Percentiles rank a stretch among this genome's conserved stretches.
phyloP scores from a whole-genome alignment of 2,888 invertebrate species.

The Conistra vaccinii region DNA sequence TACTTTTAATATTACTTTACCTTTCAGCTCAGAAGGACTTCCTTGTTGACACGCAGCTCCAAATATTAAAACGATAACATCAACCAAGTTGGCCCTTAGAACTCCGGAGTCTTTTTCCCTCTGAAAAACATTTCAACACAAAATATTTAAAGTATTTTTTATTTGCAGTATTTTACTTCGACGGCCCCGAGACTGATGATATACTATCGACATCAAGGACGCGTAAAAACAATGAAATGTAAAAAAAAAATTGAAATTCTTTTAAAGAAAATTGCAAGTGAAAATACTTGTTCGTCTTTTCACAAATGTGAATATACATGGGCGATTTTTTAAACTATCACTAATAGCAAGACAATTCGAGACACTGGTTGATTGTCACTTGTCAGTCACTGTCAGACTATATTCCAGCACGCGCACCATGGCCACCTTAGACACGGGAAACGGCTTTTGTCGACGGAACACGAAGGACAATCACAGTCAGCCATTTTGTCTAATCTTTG shows the following conservation, averaged over 20 bases:
- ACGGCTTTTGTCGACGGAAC: too few species aligned
- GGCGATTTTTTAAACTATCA: background rate
- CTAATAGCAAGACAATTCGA: background rate
- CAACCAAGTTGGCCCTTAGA: slow-evolving; percentile 84
- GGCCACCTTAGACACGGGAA: too few species aligned
- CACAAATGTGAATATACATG: too few species aligned
- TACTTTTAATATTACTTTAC: slow-evolving; percentile 66
- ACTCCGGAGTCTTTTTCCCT: slow-evolving; percentile 75
- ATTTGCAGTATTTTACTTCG: background rate
- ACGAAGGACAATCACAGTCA: too few species aligned
- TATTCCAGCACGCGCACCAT: background rate
- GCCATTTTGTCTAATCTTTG: too few species aligned
- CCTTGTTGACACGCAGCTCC: slow-evolving; percentile 93
- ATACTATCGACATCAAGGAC: background rate
- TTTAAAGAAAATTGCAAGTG: background rate
- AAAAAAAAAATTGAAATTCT: background rate
- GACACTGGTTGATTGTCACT: background rate
- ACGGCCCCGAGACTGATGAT: background rate
- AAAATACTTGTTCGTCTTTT: background rate
- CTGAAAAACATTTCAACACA: slow-evolving; percentile 68
- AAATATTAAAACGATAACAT: slow-evolving; percentile 89
- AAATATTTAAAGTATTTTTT: background rate
- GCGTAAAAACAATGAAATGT: background rate
- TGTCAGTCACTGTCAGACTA: background rate
- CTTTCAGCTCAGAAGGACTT: slow-evolving; percentile 85